Conservation (phyloP, 2,888 invertebrate genomes). For the Brachynemurus nebulosus region DNA sequence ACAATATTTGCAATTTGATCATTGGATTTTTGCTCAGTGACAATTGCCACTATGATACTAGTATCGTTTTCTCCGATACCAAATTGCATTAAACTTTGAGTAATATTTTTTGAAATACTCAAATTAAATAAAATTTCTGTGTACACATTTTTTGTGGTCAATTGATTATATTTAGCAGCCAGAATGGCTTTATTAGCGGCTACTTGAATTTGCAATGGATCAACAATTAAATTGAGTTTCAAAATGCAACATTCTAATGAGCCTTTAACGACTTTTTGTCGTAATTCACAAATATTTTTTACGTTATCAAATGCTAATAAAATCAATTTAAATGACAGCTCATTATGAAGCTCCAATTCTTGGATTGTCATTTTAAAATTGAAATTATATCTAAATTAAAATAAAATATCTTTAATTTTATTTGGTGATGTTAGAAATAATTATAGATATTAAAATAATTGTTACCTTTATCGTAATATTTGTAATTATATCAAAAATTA, state of each 20-base stretch:
- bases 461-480: not conserved
- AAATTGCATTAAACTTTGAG: slow-evolving; percentile 49
- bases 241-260: slow-evolving; percentile 44
- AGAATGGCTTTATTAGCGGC: slow-evolving; percentile 53
- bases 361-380: not conserved
- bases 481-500: not conserved
- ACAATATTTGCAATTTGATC: slow-evolving; percentile 27
- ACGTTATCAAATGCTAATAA: slow-evolving; percentile 35
- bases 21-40: slow-evolving; percentile 27
- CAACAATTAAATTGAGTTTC: slow-evolving; percentile 43
- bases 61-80: slow-evolving; percentile 39
- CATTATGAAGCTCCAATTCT: not conserved
- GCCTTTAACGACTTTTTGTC: slow-evolving; percentile 39
- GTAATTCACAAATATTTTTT: slow-evolving; percentile 39
- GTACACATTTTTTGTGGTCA: slow-evolving; percentile 46
- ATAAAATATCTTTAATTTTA: not conserved
- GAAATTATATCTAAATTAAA: not conserved
- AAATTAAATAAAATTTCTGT: slow-evolving; percentile 55
- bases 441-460: not conserved
- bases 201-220: slow-evolving; percentile 45
- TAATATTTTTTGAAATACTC: slow-evolving; percentile 53
- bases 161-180: slow-evolving; percentile 31
- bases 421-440: not conserved
- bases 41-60: slow-evolving; percentile 33
- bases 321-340: not conserved